phyloP scores from a whole-genome alignment of 2,888 invertebrate genomes.

The Deilephila elpenor region DNA sequence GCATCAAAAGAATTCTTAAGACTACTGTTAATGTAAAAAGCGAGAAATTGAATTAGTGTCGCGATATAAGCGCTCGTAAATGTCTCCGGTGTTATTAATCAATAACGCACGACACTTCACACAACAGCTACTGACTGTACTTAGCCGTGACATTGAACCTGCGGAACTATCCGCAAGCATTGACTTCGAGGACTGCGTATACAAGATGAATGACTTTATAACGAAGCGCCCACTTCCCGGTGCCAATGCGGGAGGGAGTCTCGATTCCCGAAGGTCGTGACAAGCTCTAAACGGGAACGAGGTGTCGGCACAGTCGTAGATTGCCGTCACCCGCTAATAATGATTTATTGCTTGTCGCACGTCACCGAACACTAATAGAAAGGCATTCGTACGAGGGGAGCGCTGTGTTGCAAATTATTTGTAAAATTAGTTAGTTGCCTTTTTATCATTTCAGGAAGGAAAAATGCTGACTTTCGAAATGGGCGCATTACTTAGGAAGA shows the following conservation, averaged over 20 bases:
- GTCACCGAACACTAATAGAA: slow-evolving; percentile 51
- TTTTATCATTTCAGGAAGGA: slow-evolving; percentile 75
- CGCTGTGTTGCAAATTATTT: slow-evolving; percentile 32
- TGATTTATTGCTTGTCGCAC: slow-evolving; percentile 72
- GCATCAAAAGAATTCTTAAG: neutral
- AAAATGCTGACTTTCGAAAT: slow-evolving; percentile 83
- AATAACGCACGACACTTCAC: neutral
- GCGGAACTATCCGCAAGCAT: slow-evolving; percentile 48
- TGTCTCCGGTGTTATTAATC: slow-evolving; percentile 7
- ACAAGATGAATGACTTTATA: slow-evolving; percentile 65
- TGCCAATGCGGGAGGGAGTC: slow-evolving; percentile 61
- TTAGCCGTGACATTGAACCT: slow-evolving; percentile 55
- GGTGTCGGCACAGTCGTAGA: slow-evolving; percentile 64
- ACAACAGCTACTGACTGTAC: neutral
- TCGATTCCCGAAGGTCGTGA: slow-evolving; percentile 67
- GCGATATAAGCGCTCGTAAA: neutral
- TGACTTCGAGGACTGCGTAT: slow-evolving; percentile 51
- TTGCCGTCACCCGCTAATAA: slow-evolving; percentile 73
- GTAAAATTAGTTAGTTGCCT: too few relatives aligned
- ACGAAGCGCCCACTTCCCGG: slow-evolving; percentile 72
- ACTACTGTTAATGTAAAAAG: neutral
- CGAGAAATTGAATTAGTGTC: neutral
- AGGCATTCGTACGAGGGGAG: slow-evolving; percentile 42
- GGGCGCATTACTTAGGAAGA: slow-evolving; percentile 82
- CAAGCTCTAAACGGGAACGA: slow-evolving; percentile 68